Base-by-base conservation (phyloP, 2,888 invertebrate genomes). In the Agrochola macilenta region DNA sequence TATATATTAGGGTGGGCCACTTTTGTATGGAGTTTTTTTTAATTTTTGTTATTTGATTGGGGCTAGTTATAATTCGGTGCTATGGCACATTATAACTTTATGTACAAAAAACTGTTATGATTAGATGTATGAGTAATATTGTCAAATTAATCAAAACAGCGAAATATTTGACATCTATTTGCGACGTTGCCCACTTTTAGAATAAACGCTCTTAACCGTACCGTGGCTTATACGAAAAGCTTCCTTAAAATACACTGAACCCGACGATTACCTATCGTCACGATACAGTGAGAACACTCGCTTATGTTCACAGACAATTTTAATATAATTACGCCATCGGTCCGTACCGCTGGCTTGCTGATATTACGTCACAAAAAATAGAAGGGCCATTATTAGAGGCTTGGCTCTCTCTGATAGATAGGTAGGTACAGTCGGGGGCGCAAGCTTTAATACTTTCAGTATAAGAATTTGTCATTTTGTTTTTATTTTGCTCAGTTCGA, bases 351-450 rank as follows among this genome's bases (percentile, higher is more conserved):
- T 82, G 82, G 74, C 85, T 82, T 79, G 70, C 76, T 86, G 84
- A 83, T 88, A 88, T 88, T 86, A 71, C 83, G 78, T 82, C 82
- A 86, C 86, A 89, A 90, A 90, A 90, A 90, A 90, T 87, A 84
- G 81, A 86, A 86, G 87, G 74, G 82, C 85, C 87, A 85, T 89
- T 89, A 89, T 90, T 88, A 86, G 85, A 85, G 76, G 76, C 85
- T 85, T 85, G 84, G 85, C 79, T 87, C 78, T 74, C 74, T 58
- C 79, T 87, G 86, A 89, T 86, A 86, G 87, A 89, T 91, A 88
- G 87, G 82, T 89, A 71, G 73, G 89, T 90, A 89, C 82, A 57
- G 72, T 80, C 73, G 78, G n/a, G 14, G 17, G n/a, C 77, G 76
- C n/a, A 89, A 87, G 73, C 75, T 74, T 83, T 83, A 69, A 66